A percentile compares a stretch with the other conserved stretches of the same genome.
Evolutionary conservation across 2,113 vertebrate species (phyloP).

Genomic region (Miniopterus natalensis): DNA sequence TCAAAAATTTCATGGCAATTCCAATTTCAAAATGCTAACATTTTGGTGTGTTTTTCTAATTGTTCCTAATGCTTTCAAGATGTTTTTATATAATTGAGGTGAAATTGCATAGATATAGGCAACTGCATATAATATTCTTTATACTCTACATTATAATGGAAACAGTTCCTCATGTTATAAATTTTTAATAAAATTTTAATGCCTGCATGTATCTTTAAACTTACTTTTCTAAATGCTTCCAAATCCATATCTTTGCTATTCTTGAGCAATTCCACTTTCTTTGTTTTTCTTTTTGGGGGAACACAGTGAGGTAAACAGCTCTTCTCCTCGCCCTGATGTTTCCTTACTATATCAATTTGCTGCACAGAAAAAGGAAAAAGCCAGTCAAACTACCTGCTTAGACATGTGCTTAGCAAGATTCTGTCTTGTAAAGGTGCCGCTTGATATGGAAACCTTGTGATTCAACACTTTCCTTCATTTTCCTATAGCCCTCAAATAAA

Average conservation of each 20-base stretch:
- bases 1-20: background rate
- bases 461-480: constrained; percentile 22
- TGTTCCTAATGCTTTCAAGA: background rate
- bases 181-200: constrained; percentile 14
- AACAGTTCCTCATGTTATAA: background rate
- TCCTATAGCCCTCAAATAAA: constrained; percentile 42
- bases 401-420: background rate
- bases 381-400: background rate
- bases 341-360: background rate
- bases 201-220: background rate
- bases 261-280: constrained; percentile 21
- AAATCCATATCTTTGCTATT: background rate
- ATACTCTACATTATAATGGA: background rate
- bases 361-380: constrained; percentile 19
- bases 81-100: constrained; percentile 26
- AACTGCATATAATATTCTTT: background rate
- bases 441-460: background rate
- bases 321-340: background rate
- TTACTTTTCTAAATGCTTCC: constrained; percentile 14
- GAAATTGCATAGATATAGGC: background rate
- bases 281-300: constrained; percentile 9
- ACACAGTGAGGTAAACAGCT: background rate
- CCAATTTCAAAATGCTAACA: constrained; percentile 26
- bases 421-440: background rate
- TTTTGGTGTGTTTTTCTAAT: background rate